Evolutionary conservation across 2,113 vertebrate genomes (phyloP), one percentile per base, ranked within the genome.

Genomic region (Marmota flaviventris): DNA sequence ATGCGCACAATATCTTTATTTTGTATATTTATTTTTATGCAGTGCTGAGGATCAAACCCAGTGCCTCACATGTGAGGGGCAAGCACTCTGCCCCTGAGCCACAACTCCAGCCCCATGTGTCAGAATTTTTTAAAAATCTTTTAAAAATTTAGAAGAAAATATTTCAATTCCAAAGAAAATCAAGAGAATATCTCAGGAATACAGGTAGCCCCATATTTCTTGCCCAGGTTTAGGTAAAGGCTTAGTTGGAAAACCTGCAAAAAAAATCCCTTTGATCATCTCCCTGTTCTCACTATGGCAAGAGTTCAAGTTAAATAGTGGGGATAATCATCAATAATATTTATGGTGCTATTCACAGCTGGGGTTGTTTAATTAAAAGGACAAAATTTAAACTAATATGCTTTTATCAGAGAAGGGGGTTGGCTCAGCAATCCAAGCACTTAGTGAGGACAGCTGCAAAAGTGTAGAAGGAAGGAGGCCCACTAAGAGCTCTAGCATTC

Each of bases 171-270:
- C 81, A 92, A 89, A 89, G 83, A 95, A 95, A 87, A 83, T 73
- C 24, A 45, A 67, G 42, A 53, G n/a, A 13, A 85, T 56, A 70
- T 65, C 96, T 75, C 7, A 96, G 63, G 39, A 95, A 90, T 78
- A 87, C 42, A 95, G 63, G 93, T 78, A 93, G 81, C 51, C 8
- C 29, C n/a, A 77, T 67, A 84, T 20, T 91, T 79, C 72, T 88
- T 77, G 18, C 78, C 81, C 5, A 79, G 22, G 22, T 93, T 93
- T 94, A 92, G 34, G 20, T 17, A 95, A 34, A 89, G 25, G 10
- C 12, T 91, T 97, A 95, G 81, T 87, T 37, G 91, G 70, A 93
- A 96, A 95, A 94, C 70, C 61, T 72, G 24, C 37, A 51, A 79
- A 79, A 34, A 53, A 89, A 93, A 92, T 95, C 65, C 45, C 51